Evolutionary conservation across 2,113 vertebrate species (phyloP).

Genomic region (Eidolon helvum): DNA sequence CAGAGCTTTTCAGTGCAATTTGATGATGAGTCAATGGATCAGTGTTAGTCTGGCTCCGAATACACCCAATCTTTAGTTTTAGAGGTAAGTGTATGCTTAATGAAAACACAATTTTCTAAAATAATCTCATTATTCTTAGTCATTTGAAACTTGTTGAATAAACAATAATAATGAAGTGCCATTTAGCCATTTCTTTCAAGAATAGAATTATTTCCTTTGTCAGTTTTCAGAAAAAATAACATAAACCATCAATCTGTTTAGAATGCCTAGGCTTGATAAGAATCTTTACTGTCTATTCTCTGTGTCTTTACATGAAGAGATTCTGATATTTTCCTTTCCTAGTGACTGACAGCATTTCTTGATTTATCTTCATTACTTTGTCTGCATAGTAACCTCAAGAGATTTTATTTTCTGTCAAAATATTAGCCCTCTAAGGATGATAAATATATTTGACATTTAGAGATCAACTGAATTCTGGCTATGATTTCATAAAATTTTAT

Average conservation of each 20-base stretch:
- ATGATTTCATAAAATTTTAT: neutral
- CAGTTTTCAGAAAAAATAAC: neutral
- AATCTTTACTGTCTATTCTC: neutral
- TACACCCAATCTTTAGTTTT: neutral
- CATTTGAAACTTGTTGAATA: neutral
- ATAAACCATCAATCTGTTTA: neutral
- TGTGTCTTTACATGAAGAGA: neutral
- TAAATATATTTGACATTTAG: constrained; percentile 20
- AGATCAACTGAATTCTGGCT: constrained; percentile 26
- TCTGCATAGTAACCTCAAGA: neutral
- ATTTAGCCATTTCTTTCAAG: neutral
- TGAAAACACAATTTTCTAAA: neutral
- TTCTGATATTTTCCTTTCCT: neutral
- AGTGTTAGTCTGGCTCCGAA: neutral
- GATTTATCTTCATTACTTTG: neutral
- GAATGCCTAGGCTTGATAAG: neutral
- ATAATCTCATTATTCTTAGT: neutral
- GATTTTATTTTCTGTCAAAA: neutral
- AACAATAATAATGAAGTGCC: neutral
- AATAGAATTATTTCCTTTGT: neutral
- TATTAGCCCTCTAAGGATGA: neutral
- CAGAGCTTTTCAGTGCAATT: neutral
- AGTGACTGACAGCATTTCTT: constrained; percentile 8
- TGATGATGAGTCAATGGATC: neutral
- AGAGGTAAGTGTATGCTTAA: neutral